Conservation (phyloP, 1,140 invertebrate species). For the Drosophila bipectinata region DNA sequence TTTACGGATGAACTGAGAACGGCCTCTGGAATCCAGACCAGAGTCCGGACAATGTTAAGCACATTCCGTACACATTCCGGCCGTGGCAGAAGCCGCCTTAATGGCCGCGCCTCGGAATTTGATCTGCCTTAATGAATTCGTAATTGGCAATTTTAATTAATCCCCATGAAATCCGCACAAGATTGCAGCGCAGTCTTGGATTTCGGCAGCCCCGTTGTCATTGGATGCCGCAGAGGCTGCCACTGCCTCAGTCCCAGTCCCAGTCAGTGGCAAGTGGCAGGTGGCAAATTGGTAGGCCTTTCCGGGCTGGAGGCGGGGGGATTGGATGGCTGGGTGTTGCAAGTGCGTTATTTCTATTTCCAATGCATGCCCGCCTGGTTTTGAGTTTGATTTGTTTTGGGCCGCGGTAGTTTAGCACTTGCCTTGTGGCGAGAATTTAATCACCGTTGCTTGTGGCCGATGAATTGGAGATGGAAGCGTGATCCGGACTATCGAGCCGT, state of each 20-base stretch:
- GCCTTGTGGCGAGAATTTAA: slow-evolving; percentile 71
- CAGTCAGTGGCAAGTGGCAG: background rate
- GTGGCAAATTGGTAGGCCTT: background rate
- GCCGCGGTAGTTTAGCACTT: slow-evolving; percentile 68
- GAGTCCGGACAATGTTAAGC: background rate
- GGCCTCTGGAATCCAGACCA: background rate
- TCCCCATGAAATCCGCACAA: slow-evolving; percentile 73
- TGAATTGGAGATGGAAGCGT: slow-evolving; percentile 10
- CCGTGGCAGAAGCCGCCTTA: slow-evolving; percentile 38
- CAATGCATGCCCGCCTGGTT: slow-evolving; percentile 41
- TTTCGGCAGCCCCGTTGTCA: slow-evolving; percentile 47
- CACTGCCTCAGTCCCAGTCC: background rate
- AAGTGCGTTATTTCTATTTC: slow-evolving; percentile 43
- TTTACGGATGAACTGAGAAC: background rate
- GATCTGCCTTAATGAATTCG: slow-evolving; percentile 76
- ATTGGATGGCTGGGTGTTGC: background rate
- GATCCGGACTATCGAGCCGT: slow-evolving; percentile 2
- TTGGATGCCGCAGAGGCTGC: slow-evolving; percentile 30
- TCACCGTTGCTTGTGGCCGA: slow-evolving; percentile 21
- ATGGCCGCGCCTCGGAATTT: slow-evolving; percentile 51
- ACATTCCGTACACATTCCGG: slow-evolving; percentile 1
- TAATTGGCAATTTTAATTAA: slow-evolving; percentile 84
- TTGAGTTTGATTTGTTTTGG: slow-evolving; percentile 54
- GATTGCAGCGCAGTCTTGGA: slow-evolving; percentile 53
- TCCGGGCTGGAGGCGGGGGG: background rate